Conservation (phyloP, 2,888 invertebrate species). For the Seira musarum region DNA sequence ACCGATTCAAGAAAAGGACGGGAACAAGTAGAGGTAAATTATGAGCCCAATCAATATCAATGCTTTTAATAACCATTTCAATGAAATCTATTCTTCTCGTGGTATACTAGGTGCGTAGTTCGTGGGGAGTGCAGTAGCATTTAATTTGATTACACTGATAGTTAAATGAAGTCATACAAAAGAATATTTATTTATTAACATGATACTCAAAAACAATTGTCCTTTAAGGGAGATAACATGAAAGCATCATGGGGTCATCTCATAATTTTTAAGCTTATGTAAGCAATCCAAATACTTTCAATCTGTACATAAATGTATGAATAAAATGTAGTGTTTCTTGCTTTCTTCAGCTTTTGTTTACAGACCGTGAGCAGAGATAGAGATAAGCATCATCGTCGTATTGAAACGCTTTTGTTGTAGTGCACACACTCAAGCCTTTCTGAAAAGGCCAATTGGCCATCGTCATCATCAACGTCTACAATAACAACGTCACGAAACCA, state of each 20-base stretch:
- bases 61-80: neutral
- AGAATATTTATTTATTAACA: neutral
- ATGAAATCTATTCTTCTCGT: neutral
- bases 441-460: conserved; percentile 50
- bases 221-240: neutral
- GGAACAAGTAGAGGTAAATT: neutral
- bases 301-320: neutral
- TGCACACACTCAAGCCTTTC: conserved; percentile 42
- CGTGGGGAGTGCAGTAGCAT: neutral
- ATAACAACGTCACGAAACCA: neutral
- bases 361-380: conserved; percentile 7
- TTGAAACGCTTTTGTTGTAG: conserved; percentile 40
- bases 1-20: neutral
- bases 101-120: neutral
- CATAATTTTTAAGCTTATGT: neutral
- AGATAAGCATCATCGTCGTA: conserved; percentile 51
- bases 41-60: conserved; percentile 16
- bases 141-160: conserved; percentile 16
- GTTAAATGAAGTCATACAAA: conserved; percentile 10
- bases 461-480: conserved; percentile 23
- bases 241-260: neutral
- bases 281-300: no score
- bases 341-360: neutral
- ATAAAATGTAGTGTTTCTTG: neutral
- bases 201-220: neutral